Evolutionary conservation across 2,113 vertebrate genomes (phyloP).

Genomic region (Onychostoma macrolepis): DNA sequence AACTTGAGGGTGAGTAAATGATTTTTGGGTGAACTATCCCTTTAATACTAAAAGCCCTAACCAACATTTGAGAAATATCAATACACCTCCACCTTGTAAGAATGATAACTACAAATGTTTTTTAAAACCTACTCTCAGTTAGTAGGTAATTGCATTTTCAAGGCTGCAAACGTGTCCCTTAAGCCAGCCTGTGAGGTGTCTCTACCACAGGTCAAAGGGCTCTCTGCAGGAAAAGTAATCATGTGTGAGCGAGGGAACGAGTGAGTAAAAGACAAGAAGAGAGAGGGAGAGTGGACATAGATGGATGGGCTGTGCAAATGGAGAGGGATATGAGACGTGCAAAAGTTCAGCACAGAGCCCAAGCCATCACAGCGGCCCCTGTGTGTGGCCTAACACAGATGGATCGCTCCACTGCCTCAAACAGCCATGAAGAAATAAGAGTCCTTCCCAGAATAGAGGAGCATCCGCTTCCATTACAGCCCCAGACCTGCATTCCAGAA

Average conservation of each 20-base stretch:
- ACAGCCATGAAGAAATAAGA: slow-evolving; percentile 6
- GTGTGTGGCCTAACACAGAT: slow-evolving; percentile 47
- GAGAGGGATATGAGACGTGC: slow-evolving; percentile 44
- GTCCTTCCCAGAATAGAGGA: slow-evolving; percentile 26
- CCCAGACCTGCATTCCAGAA: slow-evolving; percentile 19
- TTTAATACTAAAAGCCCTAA: background rate
- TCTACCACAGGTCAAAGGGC: background rate
- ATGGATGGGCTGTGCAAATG: slow-evolving; percentile 44
- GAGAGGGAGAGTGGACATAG: slow-evolving; percentile 43
- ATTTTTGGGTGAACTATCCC: too few species aligned
- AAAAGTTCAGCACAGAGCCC: slow-evolving; percentile 32
- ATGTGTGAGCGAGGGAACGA: background rate
- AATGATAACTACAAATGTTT: background rate
- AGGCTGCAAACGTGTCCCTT: background rate
- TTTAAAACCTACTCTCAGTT: background rate
- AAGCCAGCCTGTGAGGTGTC: background rate
- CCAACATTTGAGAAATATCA: background rate
- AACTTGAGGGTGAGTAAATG: too few species aligned
- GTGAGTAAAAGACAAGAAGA: background rate
- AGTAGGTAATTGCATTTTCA: background rate
- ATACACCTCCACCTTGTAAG: background rate
- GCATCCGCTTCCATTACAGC: slow-evolving; percentile 17
- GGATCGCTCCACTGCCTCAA: slow-evolving; percentile 43
- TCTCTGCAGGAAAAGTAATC: slow-evolving; percentile 2
- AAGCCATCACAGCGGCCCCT: slow-evolving; percentile 37